phyloP scores from a whole-genome alignment of 1,140 invertebrate genomes.

The Drosophila erecta region DNA sequence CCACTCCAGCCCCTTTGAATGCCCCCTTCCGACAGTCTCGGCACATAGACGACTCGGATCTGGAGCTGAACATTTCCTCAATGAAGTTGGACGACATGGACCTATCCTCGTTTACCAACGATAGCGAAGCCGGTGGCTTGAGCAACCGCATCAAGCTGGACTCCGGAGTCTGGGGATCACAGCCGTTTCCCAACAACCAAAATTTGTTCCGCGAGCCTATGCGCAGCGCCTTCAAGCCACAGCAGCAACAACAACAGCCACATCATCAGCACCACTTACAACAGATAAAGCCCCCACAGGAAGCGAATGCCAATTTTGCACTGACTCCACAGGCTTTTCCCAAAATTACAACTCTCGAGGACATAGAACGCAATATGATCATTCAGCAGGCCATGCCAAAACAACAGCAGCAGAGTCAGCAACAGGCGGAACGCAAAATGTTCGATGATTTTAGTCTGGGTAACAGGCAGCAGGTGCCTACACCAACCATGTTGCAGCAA shows the following conservation, averaged over 20 bases:
- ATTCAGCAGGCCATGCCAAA: constrained; percentile 76
- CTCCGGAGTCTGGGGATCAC: constrained; percentile 85
- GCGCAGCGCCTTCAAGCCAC: constrained; percentile 67
- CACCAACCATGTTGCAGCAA: constrained; percentile 59
- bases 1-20: constrained; percentile 44
- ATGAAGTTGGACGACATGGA: constrained; percentile 87
- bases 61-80: constrained; percentile 86
- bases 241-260: constrained; percentile 32
- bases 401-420: constrained; percentile 36
- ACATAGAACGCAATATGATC: constrained; percentile 82
- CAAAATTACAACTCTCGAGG: constrained; percentile 80
- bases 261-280: constrained; percentile 36
- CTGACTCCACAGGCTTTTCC: constrained; percentile 40
- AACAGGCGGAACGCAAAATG: constrained; percentile 28
- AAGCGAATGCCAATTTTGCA: constrained; percentile 67
- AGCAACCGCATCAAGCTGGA: constrained; percentile 71
- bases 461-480: constrained; percentile 59
- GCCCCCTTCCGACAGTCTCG: constrained; percentile 28
- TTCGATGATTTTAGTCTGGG: constrained; percentile 59
- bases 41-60: constrained; percentile 65
- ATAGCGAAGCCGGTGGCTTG: constrained; percentile 56
- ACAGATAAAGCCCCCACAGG: constrained; percentile 40
- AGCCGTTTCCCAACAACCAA: constrained; percentile 46
- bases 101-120: constrained; percentile 82
- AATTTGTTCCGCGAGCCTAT: constrained; percentile 66